These are phyloP conservation scores for Natrix natrix DNA, from an alignment of 2,797 vertebrate species.

Conservation along the genomic window DNA sequence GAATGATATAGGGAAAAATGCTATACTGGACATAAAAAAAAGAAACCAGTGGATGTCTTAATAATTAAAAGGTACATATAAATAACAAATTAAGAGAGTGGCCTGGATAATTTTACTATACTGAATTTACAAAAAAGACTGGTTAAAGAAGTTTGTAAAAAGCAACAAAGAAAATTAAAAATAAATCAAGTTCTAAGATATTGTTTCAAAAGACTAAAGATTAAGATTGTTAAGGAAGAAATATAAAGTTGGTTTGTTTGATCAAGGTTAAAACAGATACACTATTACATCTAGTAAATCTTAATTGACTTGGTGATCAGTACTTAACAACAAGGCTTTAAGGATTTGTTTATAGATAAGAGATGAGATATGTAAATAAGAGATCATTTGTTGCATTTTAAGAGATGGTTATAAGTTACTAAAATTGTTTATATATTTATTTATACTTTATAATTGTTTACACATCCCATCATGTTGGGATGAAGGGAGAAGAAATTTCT, in stretches of 20 bases:
- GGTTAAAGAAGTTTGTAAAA: background rate
- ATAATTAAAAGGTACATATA: background rate
- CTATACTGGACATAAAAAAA: background rate
- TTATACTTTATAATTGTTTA: background rate
- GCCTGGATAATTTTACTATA: background rate
- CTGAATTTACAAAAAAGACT: background rate
- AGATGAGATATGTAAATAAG: background rate
- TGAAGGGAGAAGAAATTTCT: background rate
- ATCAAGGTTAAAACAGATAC: background rate
- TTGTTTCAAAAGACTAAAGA: background rate
- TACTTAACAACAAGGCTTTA: background rate
- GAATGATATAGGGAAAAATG: background rate
- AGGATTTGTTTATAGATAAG: background rate
- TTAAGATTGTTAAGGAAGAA: background rate
- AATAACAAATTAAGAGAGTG: background rate
- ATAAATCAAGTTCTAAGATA: background rate
- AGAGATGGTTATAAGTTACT: background rate
- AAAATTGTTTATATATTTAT: background rate
- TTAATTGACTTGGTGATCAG: background rate
- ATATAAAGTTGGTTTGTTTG: background rate
- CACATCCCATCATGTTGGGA: background rate
- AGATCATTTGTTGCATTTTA: background rate
- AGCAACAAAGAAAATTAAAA: background rate
- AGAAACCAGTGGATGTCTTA: background rate
- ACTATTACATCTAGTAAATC: background rate